phyloP scores from a whole-genome alignment of 2,888 invertebrate species.

The Ophion slaviceki region DNA sequence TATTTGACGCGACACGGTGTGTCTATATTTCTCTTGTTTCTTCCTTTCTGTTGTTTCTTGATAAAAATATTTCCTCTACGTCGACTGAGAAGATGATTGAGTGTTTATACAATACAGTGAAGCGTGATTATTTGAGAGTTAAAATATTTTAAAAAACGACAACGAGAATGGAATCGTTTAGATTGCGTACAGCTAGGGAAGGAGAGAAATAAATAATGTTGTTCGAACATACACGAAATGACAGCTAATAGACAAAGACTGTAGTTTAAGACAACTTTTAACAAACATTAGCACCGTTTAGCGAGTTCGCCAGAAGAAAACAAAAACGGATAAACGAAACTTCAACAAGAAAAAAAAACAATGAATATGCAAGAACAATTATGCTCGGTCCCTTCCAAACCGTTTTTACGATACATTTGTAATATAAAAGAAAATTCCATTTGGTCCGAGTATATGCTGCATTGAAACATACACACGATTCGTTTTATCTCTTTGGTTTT shows the following conservation, averaged over 20 bases:
- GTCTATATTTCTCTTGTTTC: constrained; percentile 24
- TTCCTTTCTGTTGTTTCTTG: constrained; percentile 46
- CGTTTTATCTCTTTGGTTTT: constrained; percentile 27
- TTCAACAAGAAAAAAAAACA: background rate
- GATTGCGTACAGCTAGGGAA: constrained; percentile 26
- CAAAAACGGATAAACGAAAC: constrained; percentile 7
- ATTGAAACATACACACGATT: constrained; percentile 17
- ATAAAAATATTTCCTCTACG: constrained; percentile 46
- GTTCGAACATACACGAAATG: constrained; percentile 67
- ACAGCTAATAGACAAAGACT: constrained; percentile 79
- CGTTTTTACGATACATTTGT: constrained; percentile 68
- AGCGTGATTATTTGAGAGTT: constrained; percentile 55
- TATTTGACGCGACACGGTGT: constrained; percentile 50
- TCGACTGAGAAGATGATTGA: constrained; percentile 72
- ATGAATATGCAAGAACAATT: constrained; percentile 57
- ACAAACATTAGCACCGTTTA: constrained; percentile 78
- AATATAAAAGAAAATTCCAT: constrained; percentile 20
- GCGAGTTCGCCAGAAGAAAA: constrained; percentile 59
- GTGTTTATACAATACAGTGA: constrained; percentile 68
- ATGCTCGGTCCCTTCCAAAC: constrained; percentile 76
- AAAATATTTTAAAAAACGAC: constrained; percentile 54
- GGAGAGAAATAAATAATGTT: constrained; percentile 36
- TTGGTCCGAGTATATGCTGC: constrained; percentile 35
- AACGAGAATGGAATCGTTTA: constrained; percentile 56
- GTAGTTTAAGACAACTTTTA: constrained; percentile 82